phyloP scores from a whole-genome alignment of 2,888 invertebrate species.

The Chalcosyrphus nemorum region DNA sequence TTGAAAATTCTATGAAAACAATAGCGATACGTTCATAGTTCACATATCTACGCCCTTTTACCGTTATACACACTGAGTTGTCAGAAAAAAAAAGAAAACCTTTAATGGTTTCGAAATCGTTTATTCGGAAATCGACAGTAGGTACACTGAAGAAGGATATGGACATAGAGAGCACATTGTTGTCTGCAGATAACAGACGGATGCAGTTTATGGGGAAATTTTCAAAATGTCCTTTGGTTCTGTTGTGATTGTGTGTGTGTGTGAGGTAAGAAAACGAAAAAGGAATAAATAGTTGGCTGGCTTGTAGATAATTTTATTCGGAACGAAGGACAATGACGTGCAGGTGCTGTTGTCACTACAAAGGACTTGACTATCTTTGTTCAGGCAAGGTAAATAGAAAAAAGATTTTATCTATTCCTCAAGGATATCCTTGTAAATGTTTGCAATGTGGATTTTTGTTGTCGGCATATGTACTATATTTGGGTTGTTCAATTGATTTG shows the following conservation, averaged over 20 bases:
- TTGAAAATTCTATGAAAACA: not conserved
- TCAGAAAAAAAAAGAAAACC: not conserved
- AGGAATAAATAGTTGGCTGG: not conserved
- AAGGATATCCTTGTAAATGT: not conserved
- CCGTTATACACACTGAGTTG: not conserved
- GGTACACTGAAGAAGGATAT: constrained; percentile 52
- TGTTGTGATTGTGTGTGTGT: too few species aligned
- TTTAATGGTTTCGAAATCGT: constrained; percentile 15
- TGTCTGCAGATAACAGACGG: constrained; percentile 55
- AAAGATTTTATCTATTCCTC: not conserved
- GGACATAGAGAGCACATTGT: constrained; percentile 36
- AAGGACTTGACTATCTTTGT: not conserved
- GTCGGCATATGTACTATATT: not conserved
- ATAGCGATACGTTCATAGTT: not conserved
- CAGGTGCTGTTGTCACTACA: constrained; percentile 29
- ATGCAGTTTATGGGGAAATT: constrained; percentile 41
- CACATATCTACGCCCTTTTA: not conserved
- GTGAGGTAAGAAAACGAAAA: not conserved
- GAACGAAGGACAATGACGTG: constrained; percentile 27
- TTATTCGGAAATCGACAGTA: constrained; percentile 44
- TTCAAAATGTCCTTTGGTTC: not conserved
- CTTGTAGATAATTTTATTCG: not conserved
- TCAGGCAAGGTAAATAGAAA: not conserved
- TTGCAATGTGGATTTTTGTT: not conserved
- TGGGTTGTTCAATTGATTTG: not conserved